These are phyloP conservation scores for Willisornis vidua DNA, from an alignment of 2,113 vertebrate genomes.

Conservation along the genomic window DNA sequence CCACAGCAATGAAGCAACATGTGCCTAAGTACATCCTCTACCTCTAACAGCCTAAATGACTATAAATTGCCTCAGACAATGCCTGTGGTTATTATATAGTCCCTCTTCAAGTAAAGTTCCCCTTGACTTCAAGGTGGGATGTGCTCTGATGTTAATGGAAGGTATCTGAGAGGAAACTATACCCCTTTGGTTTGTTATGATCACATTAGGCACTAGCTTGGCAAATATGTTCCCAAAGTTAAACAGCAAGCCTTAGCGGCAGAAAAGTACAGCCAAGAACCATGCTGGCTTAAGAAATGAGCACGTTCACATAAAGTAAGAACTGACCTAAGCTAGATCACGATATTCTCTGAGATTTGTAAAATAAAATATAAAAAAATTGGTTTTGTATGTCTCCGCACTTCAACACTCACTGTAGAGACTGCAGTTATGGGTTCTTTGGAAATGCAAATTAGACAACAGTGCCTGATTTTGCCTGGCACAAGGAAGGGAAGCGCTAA, in stretches of 20 bases:
- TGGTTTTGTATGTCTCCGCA: conserved; percentile 27
- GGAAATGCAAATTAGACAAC: conserved; percentile 68
- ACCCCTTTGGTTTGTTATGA: not conserved
- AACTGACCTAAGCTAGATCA: conserved; percentile 37
- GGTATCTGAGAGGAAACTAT: not conserved
- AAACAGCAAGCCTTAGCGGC: not conserved
- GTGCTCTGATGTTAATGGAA: not conserved
- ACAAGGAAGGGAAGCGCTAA: conserved; percentile 58
- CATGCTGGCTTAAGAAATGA: not conserved
- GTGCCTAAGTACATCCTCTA: not conserved
- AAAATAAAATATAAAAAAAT: not conserved
- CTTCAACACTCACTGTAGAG: conserved; percentile 49
- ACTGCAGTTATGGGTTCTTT: conserved; percentile 51
- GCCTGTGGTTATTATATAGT: not conserved
- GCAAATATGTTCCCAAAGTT: not conserved
- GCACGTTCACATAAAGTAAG: conserved; percentile 11
- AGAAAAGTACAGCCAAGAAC: conserved; percentile 31
- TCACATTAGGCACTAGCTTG: not conserved
- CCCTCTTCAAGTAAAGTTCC: not conserved
- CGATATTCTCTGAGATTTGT: not conserved
- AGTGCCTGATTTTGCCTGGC: conserved; percentile 67
- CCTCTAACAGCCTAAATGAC: not conserved
- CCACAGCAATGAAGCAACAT: not conserved
- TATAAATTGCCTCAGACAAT: not conserved
- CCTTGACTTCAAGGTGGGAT: not conserved